Conservation (phyloP, 2,113 vertebrate species). For the Mesoclemmys tuberculata region DNA sequence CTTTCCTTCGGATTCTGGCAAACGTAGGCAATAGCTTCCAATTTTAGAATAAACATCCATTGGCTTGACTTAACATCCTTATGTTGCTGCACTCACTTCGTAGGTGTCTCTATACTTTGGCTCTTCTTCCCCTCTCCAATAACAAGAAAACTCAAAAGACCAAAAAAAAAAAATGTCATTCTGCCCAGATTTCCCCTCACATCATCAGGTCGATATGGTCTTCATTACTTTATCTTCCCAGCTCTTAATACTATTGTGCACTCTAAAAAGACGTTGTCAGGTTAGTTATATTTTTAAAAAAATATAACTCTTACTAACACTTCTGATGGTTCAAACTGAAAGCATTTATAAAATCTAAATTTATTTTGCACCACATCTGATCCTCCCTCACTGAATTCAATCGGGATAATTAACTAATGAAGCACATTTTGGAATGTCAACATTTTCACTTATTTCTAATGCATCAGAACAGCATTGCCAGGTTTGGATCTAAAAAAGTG, state of each 20-base stretch:
- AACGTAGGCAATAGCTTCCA: constrained; percentile 69
- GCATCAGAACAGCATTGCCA: accelerated
- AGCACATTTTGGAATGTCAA: background rate
- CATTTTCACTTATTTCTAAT: background rate
- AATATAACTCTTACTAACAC: background rate
- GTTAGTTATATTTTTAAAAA: too few species aligned
- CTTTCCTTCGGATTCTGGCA: constrained; percentile 58
- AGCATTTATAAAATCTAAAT: background rate
- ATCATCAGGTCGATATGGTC: background rate
- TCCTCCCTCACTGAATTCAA: background rate
- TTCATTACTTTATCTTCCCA: background rate
- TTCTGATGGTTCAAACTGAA: background rate
- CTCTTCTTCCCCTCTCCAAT: background rate
- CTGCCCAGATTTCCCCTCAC: background rate
- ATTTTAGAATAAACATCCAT: constrained; percentile 75
- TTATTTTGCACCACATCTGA: background rate
- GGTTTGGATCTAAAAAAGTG: background rate
- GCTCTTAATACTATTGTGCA: background rate
- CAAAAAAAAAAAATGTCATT: too few species aligned
- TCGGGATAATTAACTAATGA: background rate
- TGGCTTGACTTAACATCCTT: constrained; percentile 55
- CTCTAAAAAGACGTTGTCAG: background rate
- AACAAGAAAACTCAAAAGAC: background rate
- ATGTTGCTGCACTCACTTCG: constrained; percentile 55
- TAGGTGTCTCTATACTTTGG: background rate